Evolutionary conservation across 2,113 vertebrate genomes (phyloP).

Genomic region (Procavia capensis): DNA sequence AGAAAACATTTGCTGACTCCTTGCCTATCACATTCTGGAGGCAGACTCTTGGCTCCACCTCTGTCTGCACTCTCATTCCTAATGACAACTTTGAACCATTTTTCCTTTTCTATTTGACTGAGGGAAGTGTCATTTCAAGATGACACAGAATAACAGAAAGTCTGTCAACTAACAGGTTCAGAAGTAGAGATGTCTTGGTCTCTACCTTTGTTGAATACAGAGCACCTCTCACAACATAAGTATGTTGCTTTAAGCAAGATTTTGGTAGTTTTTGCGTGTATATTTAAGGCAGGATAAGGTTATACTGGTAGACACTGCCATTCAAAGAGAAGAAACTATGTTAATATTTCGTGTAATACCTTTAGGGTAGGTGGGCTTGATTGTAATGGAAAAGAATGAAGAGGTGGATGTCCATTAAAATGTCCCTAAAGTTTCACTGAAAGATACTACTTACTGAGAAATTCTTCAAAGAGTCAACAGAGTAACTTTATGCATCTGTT

Average conservation of each 20-base stretch:
- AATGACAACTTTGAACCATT: not conserved
- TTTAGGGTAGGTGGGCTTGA: not conserved
- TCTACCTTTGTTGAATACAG: not conserved
- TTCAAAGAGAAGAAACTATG: constrained; percentile 34
- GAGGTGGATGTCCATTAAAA: not conserved
- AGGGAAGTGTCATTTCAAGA: not conserved
- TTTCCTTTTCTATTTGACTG: not conserved
- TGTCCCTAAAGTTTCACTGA: not conserved
- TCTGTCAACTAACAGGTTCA: not conserved
- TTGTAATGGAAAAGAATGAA: constrained; percentile 22
- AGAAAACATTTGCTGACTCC: not conserved
- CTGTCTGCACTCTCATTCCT: not conserved
- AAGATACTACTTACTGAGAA: not conserved
- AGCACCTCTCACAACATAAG: not conserved
- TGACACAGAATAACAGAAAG: not conserved
- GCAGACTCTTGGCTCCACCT: not conserved
- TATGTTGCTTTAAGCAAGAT: constrained; percentile 38
- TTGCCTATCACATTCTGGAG: not conserved
- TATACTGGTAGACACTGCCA: not conserved
- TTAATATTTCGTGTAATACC: constrained; percentile 56
- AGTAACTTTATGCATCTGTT: not conserved
- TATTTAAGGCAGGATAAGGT: constrained; percentile 73
- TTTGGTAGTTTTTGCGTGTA: constrained; percentile 35
- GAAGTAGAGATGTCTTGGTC: not conserved
- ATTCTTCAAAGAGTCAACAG: not conserved